Percentiles rank a stretch among this genome's conserved stretches.
These are phyloP conservation scores for Myotis vivesi DNA, from an alignment of 2,797 vertebrate species.

Conservation along the genomic window DNA sequence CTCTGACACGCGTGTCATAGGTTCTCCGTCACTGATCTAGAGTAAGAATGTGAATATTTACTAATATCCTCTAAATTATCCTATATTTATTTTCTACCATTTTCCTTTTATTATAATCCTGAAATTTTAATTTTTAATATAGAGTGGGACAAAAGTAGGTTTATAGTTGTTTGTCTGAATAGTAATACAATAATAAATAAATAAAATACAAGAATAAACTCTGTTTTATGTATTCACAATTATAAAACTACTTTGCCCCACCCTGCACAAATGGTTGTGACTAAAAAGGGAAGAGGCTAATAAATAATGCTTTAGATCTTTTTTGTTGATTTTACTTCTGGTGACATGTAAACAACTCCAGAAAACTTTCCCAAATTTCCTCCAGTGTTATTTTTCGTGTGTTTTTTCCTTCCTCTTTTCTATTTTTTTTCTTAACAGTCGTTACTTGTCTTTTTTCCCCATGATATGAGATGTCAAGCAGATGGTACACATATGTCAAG, in stretches of 20 bases:
- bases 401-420: not conserved
- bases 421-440: not conserved
- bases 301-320: not conserved
- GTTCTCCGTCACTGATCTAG: not conserved
- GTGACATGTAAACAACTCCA: not conserved
- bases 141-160: not conserved
- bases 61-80: not conserved
- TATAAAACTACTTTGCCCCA: not conserved
- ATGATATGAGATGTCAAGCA: not conserved
- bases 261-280: not conserved
- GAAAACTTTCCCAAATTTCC: not conserved
- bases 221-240: not conserved
- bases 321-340: not conserved
- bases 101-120: not conserved
- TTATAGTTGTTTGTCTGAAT: not conserved
- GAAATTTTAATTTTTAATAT: not conserved
- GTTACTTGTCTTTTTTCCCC: not conserved
- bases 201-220: not conserved
- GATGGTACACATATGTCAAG: not conserved
- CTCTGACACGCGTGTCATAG: too few relatives aligned
- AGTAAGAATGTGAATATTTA: not conserved
- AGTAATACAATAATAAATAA: not conserved
- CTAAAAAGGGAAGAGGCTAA: not conserved
- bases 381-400: not conserved
- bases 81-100: not conserved